phyloP scores from a whole-genome alignment of 2,113 vertebrate species.

The Bos javanicus region DNA sequence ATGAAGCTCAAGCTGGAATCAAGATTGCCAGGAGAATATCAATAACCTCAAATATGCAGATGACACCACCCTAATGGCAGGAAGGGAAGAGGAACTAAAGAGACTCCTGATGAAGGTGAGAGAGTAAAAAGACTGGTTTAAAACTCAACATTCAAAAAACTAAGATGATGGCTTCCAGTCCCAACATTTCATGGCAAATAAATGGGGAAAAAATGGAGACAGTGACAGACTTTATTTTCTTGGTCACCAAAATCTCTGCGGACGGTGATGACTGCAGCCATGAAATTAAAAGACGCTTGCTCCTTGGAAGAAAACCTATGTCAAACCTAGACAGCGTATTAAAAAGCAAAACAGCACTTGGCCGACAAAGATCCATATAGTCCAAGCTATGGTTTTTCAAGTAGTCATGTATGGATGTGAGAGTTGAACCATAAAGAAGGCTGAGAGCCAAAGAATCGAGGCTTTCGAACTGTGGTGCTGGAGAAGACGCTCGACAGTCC shows the following conservation, averaged over 20 bases:
- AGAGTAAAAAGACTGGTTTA: not conserved
- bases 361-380: not conserved
- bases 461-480: not conserved
- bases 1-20: not conserved
- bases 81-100: not conserved
- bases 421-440: not conserved
- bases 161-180: not conserved
- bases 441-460: not conserved
- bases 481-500: not conserved
- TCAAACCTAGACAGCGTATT: not conserved
- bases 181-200: not conserved
- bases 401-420: not conserved
- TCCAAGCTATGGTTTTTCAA: not conserved
- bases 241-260: not conserved
- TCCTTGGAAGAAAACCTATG: not conserved
- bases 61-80: not conserved
- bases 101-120: not conserved
- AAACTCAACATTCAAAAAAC: not conserved
- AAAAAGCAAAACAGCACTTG: not conserved
- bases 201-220: not conserved
- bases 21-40: not conserved
- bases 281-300: not conserved
- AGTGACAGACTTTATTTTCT: not conserved
- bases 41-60: not conserved
- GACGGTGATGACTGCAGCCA: fast-evolving